Conservation (phyloP, 1,140 invertebrate genomes). For the Phocides pigmalion region DNA sequence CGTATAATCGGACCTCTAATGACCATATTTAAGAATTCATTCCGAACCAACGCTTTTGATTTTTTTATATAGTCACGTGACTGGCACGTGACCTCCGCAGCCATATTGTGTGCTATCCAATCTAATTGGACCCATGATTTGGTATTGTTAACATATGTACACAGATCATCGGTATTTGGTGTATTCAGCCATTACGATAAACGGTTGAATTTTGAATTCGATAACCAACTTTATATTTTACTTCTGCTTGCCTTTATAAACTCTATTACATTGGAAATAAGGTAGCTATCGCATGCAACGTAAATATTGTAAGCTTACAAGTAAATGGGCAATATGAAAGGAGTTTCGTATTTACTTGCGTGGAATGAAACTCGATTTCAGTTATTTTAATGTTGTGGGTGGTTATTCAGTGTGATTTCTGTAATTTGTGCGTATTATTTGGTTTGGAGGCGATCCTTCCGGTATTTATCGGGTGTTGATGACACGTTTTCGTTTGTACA, state of each 20-base stretch:
- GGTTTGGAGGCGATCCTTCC: constrained; percentile 41
- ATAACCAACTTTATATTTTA: constrained; percentile 18
- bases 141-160: not conserved
- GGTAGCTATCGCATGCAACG: not conserved
- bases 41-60: constrained; percentile 71
- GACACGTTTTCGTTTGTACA: constrained; percentile 35
- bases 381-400: constrained; percentile 35
- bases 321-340: constrained; percentile 49
- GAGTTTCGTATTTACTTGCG: constrained; percentile 54
- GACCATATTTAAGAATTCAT: constrained; percentile 75
- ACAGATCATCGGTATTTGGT: constrained; percentile 42
- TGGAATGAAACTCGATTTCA: constrained; percentile 29
- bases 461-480: constrained; percentile 50
- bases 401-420: constrained; percentile 47
- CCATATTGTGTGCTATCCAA: constrained; percentile 60
- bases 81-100: constrained; percentile 59
- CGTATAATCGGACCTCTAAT: constrained; percentile 73
- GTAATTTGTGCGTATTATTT: constrained; percentile 71
- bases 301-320: constrained; percentile 36
- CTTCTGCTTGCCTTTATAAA: constrained; percentile 15
- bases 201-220: constrained; percentile 66
- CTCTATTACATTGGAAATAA: constrained; percentile 41
- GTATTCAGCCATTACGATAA: constrained; percentile 65
- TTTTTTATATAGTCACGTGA: constrained; percentile 66
- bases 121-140: constrained; percentile 33